Percentiles rank a stretch among this genome's conserved stretches.
Conservation (phyloP, 1,140 invertebrate species). For the Procambarus clarkii region DNA sequence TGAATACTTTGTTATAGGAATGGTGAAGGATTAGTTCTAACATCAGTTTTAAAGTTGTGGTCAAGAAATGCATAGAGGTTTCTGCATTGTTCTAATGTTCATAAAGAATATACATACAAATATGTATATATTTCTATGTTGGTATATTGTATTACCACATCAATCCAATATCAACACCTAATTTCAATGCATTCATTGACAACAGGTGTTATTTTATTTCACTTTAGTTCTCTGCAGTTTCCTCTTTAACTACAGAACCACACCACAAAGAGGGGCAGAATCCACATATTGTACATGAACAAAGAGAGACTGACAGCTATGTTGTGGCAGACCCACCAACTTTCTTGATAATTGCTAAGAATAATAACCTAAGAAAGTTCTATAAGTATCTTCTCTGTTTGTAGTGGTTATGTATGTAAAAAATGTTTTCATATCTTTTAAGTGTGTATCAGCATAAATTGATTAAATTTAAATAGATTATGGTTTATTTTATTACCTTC, state of each 20-base stretch:
- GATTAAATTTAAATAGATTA: slow-evolving; percentile 64
- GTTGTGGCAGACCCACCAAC: slow-evolving; percentile 41
- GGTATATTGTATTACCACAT: slow-evolving; percentile 12
- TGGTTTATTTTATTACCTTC: slow-evolving; percentile 7
- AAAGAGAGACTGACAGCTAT: slow-evolving; percentile 23
- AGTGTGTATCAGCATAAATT: slow-evolving; percentile 62
- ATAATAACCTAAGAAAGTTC: slow-evolving; percentile 38
- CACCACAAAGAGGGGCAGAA: slow-evolving; percentile 23
- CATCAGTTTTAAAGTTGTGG: slow-evolving; percentile 16
- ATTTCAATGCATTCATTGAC: slow-evolving; percentile 31
- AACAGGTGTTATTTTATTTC: slow-evolving; percentile 22
- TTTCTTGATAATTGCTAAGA: slow-evolving; percentile 37
- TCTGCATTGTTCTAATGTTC: slow-evolving; percentile 17
- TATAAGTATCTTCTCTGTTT: slow-evolving; percentile 55
- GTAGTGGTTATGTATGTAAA: slow-evolving; percentile 66
- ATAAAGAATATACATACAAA: neutral
- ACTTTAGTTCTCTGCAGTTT: slow-evolving; percentile 32
- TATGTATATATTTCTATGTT: neutral
- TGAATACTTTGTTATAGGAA: slow-evolving; percentile 3
- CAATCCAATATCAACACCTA: slow-evolving; percentile 18
- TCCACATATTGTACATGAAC: slow-evolving; percentile 19
- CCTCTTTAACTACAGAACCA: slow-evolving; percentile 21
- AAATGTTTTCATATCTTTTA: slow-evolving; percentile 64
- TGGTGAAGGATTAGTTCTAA: slow-evolving; percentile 12
- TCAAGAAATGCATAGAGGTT: slow-evolving; percentile 15